Conservation (phyloP, 2,797 vertebrate species). For the Thunnus albacares region DNA sequence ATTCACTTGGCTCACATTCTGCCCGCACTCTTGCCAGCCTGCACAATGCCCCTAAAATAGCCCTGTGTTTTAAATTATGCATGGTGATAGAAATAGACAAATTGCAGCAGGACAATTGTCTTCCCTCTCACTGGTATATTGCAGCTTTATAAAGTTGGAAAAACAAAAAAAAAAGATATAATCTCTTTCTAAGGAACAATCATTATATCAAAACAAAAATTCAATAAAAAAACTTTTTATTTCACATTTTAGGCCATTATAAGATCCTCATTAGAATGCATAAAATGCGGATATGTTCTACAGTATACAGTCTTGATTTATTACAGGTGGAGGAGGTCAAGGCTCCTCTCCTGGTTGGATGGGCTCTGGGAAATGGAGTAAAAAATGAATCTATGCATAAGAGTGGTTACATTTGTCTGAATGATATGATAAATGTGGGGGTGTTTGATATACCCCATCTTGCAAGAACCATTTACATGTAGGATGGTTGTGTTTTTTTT, state of each 20-base stretch:
- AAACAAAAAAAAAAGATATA: background rate
- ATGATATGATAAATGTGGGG: constrained; percentile 16
- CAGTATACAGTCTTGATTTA: constrained; percentile 55
- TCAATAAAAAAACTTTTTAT: background rate
- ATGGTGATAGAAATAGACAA: constrained; percentile 75
- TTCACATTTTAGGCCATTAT: background rate
- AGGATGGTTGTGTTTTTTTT: constrained; percentile 19
- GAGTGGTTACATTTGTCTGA: constrained; percentile 20
- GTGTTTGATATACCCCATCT: constrained; percentile 8
- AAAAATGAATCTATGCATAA: constrained; percentile 49
- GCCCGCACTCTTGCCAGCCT: constrained; percentile 67
- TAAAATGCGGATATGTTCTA: constrained; percentile 11
- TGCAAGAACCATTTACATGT: constrained; percentile 3
- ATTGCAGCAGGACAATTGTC: constrained; percentile 63
- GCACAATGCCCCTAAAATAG: constrained; percentile 76
- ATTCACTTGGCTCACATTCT: constrained; percentile 66
- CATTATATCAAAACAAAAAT: constrained; percentile 21
- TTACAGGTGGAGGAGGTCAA: constrained; percentile 55
- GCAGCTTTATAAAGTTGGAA: constrained; percentile 40
- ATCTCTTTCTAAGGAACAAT: background rate
- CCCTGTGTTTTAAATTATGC: constrained; percentile 79
- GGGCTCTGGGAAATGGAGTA: constrained; percentile 58
- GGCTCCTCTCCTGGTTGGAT: constrained; percentile 41
- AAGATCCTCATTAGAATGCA: constrained; percentile 11
- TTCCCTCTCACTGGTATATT: constrained; percentile 36